Evolutionary conservation across 2,113 vertebrate genomes (phyloP), one percentile per base, ranked within the genome.

Genomic region (Plestiodon gilberti): DNA sequence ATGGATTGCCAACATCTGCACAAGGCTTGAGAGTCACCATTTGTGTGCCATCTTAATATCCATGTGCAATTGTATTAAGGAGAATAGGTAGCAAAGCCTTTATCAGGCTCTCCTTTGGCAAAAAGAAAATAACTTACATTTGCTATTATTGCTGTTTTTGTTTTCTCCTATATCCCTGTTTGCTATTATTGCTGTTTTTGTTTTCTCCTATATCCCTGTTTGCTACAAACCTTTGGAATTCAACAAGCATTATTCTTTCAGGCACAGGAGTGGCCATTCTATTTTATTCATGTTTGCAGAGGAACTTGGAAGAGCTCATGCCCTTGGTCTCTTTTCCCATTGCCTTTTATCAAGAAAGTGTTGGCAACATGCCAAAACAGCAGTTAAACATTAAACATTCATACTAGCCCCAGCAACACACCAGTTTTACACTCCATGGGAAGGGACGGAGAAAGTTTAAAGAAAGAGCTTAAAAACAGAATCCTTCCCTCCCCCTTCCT

Each of bases 301-400:
- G 55, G 67, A 73, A 80, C 84, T 73, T 48, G 30, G 57, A 73
- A 80, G 57, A 71, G 40, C 69, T 33, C 38, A n/a, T 74, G 28
- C 67, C 55, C 25, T 18, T 81, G 78, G 67, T 59, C 38, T 74
- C 35, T 86, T 86, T 71, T 80, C 77, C 10, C 57, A 35, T 43
- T 80, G 78, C 30, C n/a, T 81, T n/a, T 80, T 80, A 86, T 52
- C 84, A 78, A 69, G 64, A 85, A 71, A 80, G 40, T 7, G 18
- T 22, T 81, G 84, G 78, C 84, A 80, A 35, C 22, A 35, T 18
- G 55, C 84, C 84, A 86, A 62, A 81, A 80, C 84, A 81, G 78
- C 84, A 86, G 84, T 86, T 86, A 73, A 86, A 86, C 84, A 86
- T 86, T 86, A 86, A 86, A 80, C 84, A 81, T 80, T 73, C 67